Conservation (phyloP, 1,140 invertebrate species). For the Drosophila oshimai region DNA sequence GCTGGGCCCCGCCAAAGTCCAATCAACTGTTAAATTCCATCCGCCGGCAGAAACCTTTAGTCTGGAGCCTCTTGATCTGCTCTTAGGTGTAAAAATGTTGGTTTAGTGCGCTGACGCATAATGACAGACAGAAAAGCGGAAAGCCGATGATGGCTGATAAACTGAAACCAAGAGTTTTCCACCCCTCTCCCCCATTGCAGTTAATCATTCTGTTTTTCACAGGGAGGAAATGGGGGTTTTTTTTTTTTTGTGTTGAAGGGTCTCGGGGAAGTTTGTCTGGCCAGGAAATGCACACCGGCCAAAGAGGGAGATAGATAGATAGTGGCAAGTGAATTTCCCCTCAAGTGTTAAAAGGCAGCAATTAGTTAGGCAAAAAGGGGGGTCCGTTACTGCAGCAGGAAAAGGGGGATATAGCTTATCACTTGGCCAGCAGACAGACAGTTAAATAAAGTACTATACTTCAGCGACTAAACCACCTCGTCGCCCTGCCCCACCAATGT, state of each 20-base stretch:
- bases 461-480: conserved; percentile 19
- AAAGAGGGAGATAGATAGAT: conserved; percentile 5
- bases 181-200: background rate
- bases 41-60: conserved; percentile 4
- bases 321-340: conserved; percentile 22
- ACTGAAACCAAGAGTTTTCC: conserved; percentile 11
- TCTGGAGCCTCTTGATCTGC: conserved; percentile 22
- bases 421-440: conserved; percentile 66
- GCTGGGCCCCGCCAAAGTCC: conserved; percentile 26
- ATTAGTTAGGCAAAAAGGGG: conserved; percentile 50
- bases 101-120: conserved; percentile 77
- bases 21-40: conserved; percentile 69
- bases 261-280: conserved; percentile 17
- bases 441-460: conserved; percentile 60
- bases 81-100: conserved; percentile 78
- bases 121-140: conserved; percentile 43
- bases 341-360: conserved; percentile 71
- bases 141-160: conserved; percentile 61
- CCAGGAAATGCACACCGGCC: conserved; percentile 41
- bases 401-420: conserved; percentile 44
- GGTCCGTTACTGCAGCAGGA: background rate
- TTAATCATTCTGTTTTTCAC: conserved; percentile 21
- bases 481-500: background rate
- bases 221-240: conserved; percentile 2
- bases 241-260: background rate